Conservation (phyloP, 2,888 invertebrate species). For the Micoletzkya japonica region DNA sequence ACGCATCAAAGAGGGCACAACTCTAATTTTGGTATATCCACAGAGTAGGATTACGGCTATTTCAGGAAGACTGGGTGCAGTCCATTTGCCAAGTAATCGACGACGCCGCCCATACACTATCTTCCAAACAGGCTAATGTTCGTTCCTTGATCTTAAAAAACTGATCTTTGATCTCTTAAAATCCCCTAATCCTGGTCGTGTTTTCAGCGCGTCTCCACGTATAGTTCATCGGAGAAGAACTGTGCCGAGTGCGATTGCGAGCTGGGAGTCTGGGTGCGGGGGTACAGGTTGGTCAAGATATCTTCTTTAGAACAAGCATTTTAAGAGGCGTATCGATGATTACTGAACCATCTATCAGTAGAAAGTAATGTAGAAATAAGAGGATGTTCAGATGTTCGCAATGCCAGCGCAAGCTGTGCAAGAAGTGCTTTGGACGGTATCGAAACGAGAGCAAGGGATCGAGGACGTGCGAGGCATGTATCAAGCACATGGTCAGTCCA, state of each 20-base stretch:
- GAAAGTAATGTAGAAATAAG: background rate
- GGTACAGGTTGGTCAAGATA: conserved; percentile 23
- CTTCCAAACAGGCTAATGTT: conserved; percentile 19
- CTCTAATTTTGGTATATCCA: too few relatives aligned
- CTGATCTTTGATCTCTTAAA: background rate
- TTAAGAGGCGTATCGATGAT: too few relatives aligned
- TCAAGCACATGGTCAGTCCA: conserved; percentile 41
- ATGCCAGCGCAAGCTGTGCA: conserved; percentile 55
- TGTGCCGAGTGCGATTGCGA: conserved; percentile 59
- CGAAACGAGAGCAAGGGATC: conserved; percentile 44
- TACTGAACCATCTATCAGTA: too few relatives aligned
- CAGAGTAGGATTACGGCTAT: too few relatives aligned
- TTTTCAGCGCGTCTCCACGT: conserved; percentile 21
- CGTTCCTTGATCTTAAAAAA: background rate
- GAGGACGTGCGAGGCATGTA: conserved; percentile 48
- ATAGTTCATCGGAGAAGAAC: conserved; percentile 37
- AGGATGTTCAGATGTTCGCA: conserved; percentile 31
- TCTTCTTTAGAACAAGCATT: too few relatives aligned
- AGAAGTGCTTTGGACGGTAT: conserved; percentile 58
- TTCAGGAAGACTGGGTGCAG: conserved; percentile 52
- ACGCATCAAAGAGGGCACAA: too few relatives aligned
- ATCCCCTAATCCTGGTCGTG: background rate
- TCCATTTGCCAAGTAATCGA: conserved; percentile 53
- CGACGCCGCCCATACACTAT: conserved; percentile 35
- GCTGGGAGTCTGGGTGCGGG: conserved; percentile 35